Evolutionary conservation across 2,888 invertebrate species (phyloP).

Genomic region (Zhuqinia jingwanae): DNA sequence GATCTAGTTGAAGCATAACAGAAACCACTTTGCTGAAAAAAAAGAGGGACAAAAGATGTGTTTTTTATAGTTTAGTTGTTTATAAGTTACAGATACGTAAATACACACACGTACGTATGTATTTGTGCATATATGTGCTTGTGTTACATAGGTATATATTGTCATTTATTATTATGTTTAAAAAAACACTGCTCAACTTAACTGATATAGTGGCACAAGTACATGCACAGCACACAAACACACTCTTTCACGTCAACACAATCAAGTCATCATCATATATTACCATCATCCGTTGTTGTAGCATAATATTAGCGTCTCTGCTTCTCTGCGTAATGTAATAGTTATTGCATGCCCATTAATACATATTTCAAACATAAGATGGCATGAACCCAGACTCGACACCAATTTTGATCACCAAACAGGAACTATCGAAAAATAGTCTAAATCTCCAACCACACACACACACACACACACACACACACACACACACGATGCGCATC

Average conservation of each 20-base stretch:
- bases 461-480: neutral
- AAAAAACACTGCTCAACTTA: neutral
- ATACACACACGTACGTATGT: neutral
- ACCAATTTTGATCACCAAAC: slow-evolving; percentile 73
- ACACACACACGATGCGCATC: neutral
- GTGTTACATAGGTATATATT: neutral
- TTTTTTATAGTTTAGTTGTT: neutral
- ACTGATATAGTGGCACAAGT: neutral
- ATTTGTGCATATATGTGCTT: neutral
- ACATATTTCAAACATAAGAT: neutral
- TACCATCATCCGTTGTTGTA: too few relatives aligned
- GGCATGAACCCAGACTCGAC: slow-evolving; percentile 61
- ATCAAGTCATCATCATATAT: neutral
- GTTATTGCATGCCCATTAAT: neutral
- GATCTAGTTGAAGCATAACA: slow-evolving; percentile 55
- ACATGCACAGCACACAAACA: neutral
- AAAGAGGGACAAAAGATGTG: slow-evolving; percentile 53
- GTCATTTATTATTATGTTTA: neutral
- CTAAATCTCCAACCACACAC: slow-evolving; percentile 44
- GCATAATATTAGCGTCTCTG: neutral
- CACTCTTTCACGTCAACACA: too few relatives aligned
- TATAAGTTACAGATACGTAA: neutral
- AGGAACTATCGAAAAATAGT: slow-evolving; percentile 71
- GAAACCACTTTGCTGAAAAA: slow-evolving; percentile 51
- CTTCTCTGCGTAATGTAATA: neutral